phyloP scores from a whole-genome alignment of 2,113 vertebrate species.

The Hippocampus mohnikei region DNA sequence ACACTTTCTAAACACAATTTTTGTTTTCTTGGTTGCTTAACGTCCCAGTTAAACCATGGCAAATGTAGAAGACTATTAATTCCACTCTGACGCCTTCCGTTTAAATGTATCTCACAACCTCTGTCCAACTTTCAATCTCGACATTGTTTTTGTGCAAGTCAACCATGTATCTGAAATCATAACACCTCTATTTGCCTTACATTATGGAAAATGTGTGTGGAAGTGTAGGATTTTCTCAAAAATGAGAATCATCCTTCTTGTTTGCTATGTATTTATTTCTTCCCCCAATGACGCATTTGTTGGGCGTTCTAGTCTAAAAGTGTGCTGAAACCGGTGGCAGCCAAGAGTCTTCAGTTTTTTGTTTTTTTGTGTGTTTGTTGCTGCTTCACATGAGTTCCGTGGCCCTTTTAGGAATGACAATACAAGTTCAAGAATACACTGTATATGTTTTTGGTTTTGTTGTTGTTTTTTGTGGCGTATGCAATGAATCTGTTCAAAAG shows the following conservation, averaged over 20 bases:
- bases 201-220: slow-evolving; percentile 10
- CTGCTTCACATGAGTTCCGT: neutral
- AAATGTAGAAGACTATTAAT: neutral
- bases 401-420: neutral
- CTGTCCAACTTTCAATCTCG: neutral
- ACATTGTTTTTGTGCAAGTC: slow-evolving; percentile 13
- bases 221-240: slow-evolving; percentile 11
- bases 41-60: neutral
- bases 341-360: neutral
- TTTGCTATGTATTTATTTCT: slow-evolving; percentile 4
- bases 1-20: neutral
- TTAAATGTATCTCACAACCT: neutral
- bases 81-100: neutral
- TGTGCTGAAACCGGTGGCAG: neutral
- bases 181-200: slow-evolving; percentile 38
- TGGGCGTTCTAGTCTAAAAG: neutral
- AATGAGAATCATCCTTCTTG: neutral
- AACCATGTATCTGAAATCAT: slow-evolving; percentile 8
- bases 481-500: neutral
- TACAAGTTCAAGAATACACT: neutral
- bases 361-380: neutral
- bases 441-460: neutral
- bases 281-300: neutral
- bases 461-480: neutral
- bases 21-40: neutral